Evolutionary conservation across 92 coral and sea anemone genomes (phyloP), one percentile per base, ranked within the genome.

Genomic region (Epizoanthus stellaris): DNA sequence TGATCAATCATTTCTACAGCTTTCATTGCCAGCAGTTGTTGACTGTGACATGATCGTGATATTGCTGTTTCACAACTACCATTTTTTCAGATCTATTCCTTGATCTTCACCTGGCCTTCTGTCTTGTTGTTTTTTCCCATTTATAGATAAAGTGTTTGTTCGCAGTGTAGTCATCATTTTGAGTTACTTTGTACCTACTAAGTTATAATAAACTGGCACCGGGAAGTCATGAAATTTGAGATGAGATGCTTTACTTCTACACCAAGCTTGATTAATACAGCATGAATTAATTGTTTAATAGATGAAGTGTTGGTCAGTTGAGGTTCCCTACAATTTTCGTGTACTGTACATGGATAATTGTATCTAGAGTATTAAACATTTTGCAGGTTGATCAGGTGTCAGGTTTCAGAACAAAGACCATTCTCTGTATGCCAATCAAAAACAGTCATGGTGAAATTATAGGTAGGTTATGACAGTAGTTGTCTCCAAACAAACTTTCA

Each of bases 341-440:
- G 13, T 13, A 12, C 12, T 67, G 16, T 19, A 14, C 10, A 15
- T 17, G 14, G 42, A 38, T 63, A 21, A 39, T 65, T 70, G 53
- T 23, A 23, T 36, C 38, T 4, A 25, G 20, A 5, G 12, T 34
- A n/a, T 75, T 79, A 53, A 19, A 30, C 14, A 38, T 75, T 62
- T 54, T 40, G 34, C 54, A 96, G 98, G 99, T 96, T 77, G 99
- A 96, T 82, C 97, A 96, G 82, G 96, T 93, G 12, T 94, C 99
- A 23, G 99, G 98, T 67, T 96, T 93, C 76, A 90, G 84, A 49
- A 96, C 99, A 23, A 90, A 88, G 76, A 96, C 99, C 43, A 93
- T 96, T 73, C 89, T 96, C 4, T 96, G 99, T 53, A 97, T 97
- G 99, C 98, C 99, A 7, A 95, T 97, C 84, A 95, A 95, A 74